Evolutionary conservation across 1,140 invertebrate genomes (phyloP).

Genomic region (Aporrectodea caliginosa): DNA sequence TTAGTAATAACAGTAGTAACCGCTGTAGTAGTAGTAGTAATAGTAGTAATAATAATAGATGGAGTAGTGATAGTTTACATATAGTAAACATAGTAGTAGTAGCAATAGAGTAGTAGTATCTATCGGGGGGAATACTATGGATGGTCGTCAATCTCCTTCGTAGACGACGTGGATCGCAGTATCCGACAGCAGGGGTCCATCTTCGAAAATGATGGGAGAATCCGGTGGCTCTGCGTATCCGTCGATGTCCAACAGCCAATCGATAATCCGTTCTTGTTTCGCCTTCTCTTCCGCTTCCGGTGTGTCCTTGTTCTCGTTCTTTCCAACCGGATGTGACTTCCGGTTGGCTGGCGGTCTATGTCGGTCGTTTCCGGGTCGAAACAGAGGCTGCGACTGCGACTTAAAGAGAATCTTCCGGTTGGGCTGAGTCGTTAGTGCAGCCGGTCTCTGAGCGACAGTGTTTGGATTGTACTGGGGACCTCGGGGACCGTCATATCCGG

Average conservation of each 20-base stretch:
- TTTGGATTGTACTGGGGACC: too few relatives aligned
- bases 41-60: too few relatives aligned
- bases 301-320: neutral
- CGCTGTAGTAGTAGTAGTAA: too few relatives aligned
- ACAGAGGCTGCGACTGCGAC: neutral
- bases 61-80: too few relatives aligned
- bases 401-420: too few relatives aligned
- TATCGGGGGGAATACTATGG: too few relatives aligned
- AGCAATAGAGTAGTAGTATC: too few relatives aligned
- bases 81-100: too few relatives aligned
- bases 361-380: neutral
- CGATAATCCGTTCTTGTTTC: conserved; percentile 10
- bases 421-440: too few relatives aligned
- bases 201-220: conserved; percentile 2
- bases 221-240: conserved; percentile 1
- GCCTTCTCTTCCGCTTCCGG: neutral
- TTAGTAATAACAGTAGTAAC: too few relatives aligned
- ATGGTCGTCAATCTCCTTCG: conserved; percentile 17
- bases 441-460: too few relatives aligned
- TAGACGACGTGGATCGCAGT: conserved; percentile 23
- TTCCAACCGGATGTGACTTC: neutral
- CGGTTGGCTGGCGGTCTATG: neutral
- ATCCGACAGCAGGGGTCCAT: conserved; percentile 1
- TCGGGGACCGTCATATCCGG: too few relatives aligned
- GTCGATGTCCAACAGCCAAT: conserved; percentile 12